These are phyloP conservation scores for Ophion costatus DNA, from an alignment of 2,888 invertebrate species.

Conservation along the genomic window DNA sequence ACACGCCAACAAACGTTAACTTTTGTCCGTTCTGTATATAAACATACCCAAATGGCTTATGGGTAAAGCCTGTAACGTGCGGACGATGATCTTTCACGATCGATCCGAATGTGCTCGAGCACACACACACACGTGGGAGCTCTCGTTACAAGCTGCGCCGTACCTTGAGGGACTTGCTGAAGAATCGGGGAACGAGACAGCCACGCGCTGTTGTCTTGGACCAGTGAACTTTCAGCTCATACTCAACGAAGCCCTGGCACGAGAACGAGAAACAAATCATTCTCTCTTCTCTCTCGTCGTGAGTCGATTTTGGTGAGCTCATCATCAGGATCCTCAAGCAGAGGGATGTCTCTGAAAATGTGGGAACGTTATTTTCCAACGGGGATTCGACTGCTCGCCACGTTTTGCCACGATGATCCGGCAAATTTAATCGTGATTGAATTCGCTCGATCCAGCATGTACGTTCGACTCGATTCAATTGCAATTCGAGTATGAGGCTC, in stretches of 20 bases:
- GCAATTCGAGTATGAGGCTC: background rate
- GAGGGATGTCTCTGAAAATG: background rate
- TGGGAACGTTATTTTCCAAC: conserved; percentile 47
- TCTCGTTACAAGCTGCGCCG: conserved; percentile 64
- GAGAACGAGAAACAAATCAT: conserved; percentile 1
- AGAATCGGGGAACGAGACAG: conserved; percentile 49
- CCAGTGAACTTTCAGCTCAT: conserved; percentile 63
- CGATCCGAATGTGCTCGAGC: conserved; percentile 69
- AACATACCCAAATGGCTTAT: conserved; percentile 36
- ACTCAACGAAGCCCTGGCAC: conserved; percentile 53
- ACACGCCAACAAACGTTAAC: conserved; percentile 15
- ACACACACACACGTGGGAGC: conserved; percentile 57
- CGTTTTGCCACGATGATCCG: conserved; percentile 38
- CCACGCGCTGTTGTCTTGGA: conserved; percentile 54
- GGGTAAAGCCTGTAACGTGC: conserved; percentile 74
- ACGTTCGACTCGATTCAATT: conserved; percentile 23
- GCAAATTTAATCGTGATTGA: conserved; percentile 52
- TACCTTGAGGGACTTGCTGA: conserved; percentile 47
- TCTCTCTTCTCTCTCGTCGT: conserved; percentile 9
- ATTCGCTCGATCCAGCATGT: conserved; percentile 35
- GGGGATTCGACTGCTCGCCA: conserved; percentile 9
- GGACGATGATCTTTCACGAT: conserved; percentile 80
- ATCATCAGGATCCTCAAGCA: conserved; percentile 12
- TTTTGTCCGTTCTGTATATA: background rate
- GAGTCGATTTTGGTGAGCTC: conserved; percentile 1